These are phyloP conservation scores for Catonia carolina DNA, from an alignment of 2,888 invertebrate species.

Conservation along the genomic window DNA sequence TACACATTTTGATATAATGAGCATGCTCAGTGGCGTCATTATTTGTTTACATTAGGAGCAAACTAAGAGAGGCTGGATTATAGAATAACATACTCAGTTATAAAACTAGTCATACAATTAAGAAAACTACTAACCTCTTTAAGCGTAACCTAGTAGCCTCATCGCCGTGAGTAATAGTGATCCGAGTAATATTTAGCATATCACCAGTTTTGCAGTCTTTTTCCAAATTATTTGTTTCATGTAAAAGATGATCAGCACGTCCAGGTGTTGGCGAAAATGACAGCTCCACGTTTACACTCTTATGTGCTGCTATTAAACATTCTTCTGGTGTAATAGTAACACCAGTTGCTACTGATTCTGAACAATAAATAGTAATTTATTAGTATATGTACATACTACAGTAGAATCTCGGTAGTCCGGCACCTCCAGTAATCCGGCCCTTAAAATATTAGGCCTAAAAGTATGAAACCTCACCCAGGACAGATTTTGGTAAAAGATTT, in stretches of 20 bases:
- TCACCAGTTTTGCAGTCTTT: neutral
- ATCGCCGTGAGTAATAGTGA: neutral
- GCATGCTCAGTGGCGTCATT: no score
- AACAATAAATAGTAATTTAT: neutral
- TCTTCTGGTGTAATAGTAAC: neutral
- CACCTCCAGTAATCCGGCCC: no score
- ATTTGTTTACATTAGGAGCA: no score
- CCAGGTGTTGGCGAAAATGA: neutral
- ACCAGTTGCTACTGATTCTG: slow-evolving; percentile 1
- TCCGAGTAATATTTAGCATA: neutral
- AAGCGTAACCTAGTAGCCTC: neutral
- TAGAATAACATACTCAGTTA: no score
- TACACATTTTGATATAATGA: no score
- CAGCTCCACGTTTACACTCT: neutral
- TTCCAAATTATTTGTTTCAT: neutral
- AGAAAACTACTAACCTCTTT: neutral
- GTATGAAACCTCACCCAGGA: no score
- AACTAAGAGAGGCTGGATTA: no score
- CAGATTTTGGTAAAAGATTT: no score
- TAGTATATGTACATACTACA: no score
- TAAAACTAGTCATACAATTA: no score
- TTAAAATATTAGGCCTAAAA: no score
- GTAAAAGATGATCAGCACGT: neutral
- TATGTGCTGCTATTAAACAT: neutral
- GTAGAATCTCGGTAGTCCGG: no score